These are phyloP conservation scores for Plebejus melissa DNA, from an alignment of 2,888 invertebrate genomes.

Conservation along the genomic window DNA sequence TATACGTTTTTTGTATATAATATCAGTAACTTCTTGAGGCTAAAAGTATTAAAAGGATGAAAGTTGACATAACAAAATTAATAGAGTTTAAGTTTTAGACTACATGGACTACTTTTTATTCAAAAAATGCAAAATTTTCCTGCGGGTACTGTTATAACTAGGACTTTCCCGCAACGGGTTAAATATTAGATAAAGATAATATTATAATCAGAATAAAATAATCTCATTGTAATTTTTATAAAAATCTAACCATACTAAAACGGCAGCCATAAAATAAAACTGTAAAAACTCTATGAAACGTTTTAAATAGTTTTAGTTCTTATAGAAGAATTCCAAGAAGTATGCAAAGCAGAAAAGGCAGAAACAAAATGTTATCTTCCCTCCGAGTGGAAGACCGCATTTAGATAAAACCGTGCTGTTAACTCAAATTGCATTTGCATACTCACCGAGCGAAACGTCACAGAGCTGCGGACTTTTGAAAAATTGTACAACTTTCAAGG, in stretches of 20 bases:
- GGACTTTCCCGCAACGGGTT: no score
- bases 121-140: neutral
- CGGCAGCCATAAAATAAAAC: no score
- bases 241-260: no score
- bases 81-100: no score
- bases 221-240: no score
- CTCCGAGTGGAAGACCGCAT: slow-evolving; percentile 37
- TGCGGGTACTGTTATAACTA: neutral
- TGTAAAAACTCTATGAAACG: neutral
- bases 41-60: no score
- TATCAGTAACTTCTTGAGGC: neutral
- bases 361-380: slow-evolving; percentile 29
- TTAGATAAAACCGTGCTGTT: slow-evolving; percentile 52
- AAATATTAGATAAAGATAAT: no score
- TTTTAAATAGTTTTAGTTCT: neutral
- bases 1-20: no score
- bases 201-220: no score
- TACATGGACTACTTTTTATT: neutral
- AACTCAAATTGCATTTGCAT: slow-evolving; percentile 74
- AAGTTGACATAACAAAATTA: no score
- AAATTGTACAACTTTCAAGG: slow-evolving; percentile 37
- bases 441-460: slow-evolving; percentile 38
- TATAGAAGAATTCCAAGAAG: neutral
- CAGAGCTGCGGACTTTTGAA: neutral
- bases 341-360: slow-evolving; percentile 15